Evolutionary conservation across 2,888 invertebrate species (phyloP).

Genomic region (Argyresthia goedartella): DNA sequence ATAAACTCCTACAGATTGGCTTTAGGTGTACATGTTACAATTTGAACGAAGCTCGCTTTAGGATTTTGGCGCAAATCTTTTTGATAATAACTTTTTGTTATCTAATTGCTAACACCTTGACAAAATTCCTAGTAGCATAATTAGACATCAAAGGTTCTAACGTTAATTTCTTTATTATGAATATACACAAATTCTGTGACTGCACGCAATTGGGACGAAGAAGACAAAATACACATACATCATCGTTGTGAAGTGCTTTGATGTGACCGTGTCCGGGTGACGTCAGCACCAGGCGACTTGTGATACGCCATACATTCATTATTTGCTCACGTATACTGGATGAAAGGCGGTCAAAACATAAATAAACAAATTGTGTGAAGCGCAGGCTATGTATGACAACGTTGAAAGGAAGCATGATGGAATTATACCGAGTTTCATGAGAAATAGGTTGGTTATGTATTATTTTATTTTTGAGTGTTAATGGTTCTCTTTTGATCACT

Average conservation of each 20-base stretch:
- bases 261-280: conserved; percentile 62
- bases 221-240: conserved; percentile 63
- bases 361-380: conserved; percentile 61
- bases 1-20: no score
- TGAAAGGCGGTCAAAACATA: conserved; percentile 63
- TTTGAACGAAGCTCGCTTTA: no score
- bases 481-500: no score
- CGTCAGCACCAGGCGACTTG: conserved; percentile 38
- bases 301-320: conserved; percentile 63
- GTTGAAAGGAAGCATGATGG: conserved; percentile 45
- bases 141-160: conserved; percentile 59
- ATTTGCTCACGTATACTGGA: conserved; percentile 65
- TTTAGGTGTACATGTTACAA: no score
- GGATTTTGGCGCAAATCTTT: no score
- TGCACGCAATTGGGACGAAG: conserved; percentile 53
- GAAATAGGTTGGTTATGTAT: conserved; percentile 19
- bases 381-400: conserved; percentile 33
- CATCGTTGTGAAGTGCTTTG: conserved; percentile 50
- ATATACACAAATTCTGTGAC: conserved; percentile 51
- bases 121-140: conserved; percentile 30
- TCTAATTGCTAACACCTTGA: conserved; percentile 26
- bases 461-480: no score
- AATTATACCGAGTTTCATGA: conserved; percentile 48
- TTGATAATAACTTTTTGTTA: no score
- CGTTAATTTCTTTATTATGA: conserved; percentile 54